phyloP scores from a whole-genome alignment of 1,140 invertebrate genomes.

The Neodiprion fabricii region DNA sequence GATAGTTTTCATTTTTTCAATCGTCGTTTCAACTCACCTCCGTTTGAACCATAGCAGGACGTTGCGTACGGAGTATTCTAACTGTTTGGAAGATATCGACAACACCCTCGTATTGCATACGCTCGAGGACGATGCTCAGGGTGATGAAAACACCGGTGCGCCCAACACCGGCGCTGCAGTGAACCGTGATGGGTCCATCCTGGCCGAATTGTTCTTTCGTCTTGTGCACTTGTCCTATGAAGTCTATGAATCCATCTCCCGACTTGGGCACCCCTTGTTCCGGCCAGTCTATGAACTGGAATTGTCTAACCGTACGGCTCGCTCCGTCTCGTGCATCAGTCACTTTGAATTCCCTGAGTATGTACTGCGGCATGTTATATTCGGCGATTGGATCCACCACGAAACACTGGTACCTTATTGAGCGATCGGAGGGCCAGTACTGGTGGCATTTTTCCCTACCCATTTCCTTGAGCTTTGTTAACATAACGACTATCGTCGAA shows the following conservation, averaged over 20 bases:
- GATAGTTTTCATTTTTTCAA: slow-evolving; percentile 1
- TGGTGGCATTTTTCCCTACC: slow-evolving; percentile 97
- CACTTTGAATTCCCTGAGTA: slow-evolving; percentile 97
- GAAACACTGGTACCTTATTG: slow-evolving; percentile 94
- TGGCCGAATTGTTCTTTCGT: slow-evolving; percentile 99
- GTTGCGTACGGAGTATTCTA: slow-evolving; percentile 94
- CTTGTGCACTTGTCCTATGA: slow-evolving; percentile 99
- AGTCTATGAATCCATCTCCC: slow-evolving; percentile 97
- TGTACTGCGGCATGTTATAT: slow-evolving; percentile 99
- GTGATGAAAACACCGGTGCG: slow-evolving; percentile 98
- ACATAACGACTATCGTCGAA: slow-evolving; percentile 98
- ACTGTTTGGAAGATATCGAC: slow-evolving; percentile 99
- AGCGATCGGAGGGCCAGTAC: slow-evolving; percentile 98
- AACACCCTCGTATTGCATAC: slow-evolving; percentile 98
- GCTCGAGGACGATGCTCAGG: slow-evolving; percentile 96
- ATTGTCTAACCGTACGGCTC: slow-evolving; percentile 95
- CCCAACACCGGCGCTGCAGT: slow-evolving; percentile 97
- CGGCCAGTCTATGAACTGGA: slow-evolving; percentile 99
- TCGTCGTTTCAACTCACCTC: slow-evolving; percentile 72
- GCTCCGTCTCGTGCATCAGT: slow-evolving; percentile 93
- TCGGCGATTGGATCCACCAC: slow-evolving; percentile 99
- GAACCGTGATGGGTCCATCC: slow-evolving; percentile 98
- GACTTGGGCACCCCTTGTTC: slow-evolving; percentile 98
- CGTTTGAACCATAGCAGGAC: slow-evolving; percentile 99
- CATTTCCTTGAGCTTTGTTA: slow-evolving; percentile 97